These are phyloP conservation scores for Listronotus bonariensis DNA, from an alignment of 1,140 invertebrate species.

Conservation along the genomic window DNA sequence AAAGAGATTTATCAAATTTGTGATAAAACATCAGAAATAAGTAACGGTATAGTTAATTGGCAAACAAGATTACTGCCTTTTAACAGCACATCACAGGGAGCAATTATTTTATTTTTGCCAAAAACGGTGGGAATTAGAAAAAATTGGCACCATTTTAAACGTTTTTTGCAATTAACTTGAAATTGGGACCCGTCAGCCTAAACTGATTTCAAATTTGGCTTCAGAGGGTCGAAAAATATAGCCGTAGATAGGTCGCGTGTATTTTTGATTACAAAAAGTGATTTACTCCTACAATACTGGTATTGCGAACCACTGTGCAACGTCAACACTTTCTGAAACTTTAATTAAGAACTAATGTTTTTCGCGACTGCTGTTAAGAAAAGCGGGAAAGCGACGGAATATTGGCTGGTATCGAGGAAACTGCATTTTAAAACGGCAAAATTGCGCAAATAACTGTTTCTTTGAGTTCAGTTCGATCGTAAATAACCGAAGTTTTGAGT, in stretches of 20 bases:
- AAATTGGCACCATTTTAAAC: too few species aligned
- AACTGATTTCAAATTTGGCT: background rate
- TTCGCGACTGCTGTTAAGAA: conserved; percentile 18
- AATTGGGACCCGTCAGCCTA: background rate
- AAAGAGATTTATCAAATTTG: too few species aligned
- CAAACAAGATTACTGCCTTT: too few species aligned
- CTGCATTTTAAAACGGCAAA: conserved; percentile 14
- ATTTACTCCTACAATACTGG: too few species aligned
- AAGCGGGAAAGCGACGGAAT: conserved; percentile 10
- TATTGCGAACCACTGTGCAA: background rate
- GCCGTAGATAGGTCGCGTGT: background rate
- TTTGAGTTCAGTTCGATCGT: conserved; percentile 8
- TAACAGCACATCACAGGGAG: too few species aligned
- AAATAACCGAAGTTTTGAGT: conserved; percentile 11
- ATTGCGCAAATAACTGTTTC: background rate
- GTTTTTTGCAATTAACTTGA: too few species aligned
- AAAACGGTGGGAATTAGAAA: too few species aligned
- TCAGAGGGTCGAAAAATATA: too few species aligned
- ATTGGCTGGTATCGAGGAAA: conserved; percentile 11
- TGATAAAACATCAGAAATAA: too few species aligned
- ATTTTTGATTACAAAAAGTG: too few species aligned
- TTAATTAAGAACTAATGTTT: conserved; percentile 40
- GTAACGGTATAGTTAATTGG: too few species aligned
- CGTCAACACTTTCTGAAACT: conserved; percentile 21
- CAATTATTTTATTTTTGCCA: too few species aligned